Evolutionary conservation across 2,113 vertebrate genomes (phyloP).

Genomic region (Lipophrys pholis): DNA sequence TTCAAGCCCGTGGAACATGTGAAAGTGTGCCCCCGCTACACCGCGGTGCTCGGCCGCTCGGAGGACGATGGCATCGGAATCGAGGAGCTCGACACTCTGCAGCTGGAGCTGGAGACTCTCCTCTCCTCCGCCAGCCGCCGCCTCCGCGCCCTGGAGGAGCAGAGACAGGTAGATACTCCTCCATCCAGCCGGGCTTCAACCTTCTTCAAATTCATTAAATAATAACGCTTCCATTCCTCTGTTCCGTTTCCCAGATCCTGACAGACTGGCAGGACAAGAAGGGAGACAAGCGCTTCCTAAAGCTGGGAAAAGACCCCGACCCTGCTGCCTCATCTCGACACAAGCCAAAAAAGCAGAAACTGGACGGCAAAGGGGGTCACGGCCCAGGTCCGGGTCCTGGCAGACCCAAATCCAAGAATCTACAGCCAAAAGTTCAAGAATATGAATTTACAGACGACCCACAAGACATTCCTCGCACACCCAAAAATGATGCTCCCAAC

Average conservation of each 20-base stretch:
- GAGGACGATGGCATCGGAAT: slow-evolving; percentile 98
- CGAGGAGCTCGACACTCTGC: slow-evolving; percentile 96
- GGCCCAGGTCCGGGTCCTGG: slow-evolving; percentile 92
- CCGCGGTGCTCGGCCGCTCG: slow-evolving; percentile 93
- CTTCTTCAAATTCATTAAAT: neutral
- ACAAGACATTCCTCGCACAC: slow-evolving; percentile 94
- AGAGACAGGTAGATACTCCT: slow-evolving; percentile 90
- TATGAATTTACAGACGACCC: slow-evolving; percentile 97
- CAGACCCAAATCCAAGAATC: slow-evolving; percentile 94
- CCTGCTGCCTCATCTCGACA: slow-evolving; percentile 91
- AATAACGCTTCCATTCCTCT: no score
- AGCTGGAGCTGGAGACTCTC: slow-evolving; percentile 96
- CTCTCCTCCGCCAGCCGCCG: slow-evolving; percentile 95
- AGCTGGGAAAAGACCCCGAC: slow-evolving; percentile 93
- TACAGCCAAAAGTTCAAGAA: slow-evolving; percentile 95
- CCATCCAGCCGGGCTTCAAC: no score
- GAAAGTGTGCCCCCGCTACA: slow-evolving; percentile 96
- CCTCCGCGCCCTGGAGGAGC: slow-evolving; percentile 93
- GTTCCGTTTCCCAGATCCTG: slow-evolving; percentile 87
- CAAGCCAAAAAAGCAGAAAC: slow-evolving; percentile 97
- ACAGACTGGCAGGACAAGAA: slow-evolving; percentile 99
- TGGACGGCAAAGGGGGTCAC: slow-evolving; percentile 93
- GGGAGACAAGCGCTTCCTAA: slow-evolving; percentile 94
- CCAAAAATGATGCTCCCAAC: slow-evolving; percentile 98
- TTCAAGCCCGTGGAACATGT: slow-evolving; percentile 98